These are phyloP conservation scores for Pan paniscus DNA, from an alignment of 2,113 vertebrate species.

Conservation along the genomic window DNA sequence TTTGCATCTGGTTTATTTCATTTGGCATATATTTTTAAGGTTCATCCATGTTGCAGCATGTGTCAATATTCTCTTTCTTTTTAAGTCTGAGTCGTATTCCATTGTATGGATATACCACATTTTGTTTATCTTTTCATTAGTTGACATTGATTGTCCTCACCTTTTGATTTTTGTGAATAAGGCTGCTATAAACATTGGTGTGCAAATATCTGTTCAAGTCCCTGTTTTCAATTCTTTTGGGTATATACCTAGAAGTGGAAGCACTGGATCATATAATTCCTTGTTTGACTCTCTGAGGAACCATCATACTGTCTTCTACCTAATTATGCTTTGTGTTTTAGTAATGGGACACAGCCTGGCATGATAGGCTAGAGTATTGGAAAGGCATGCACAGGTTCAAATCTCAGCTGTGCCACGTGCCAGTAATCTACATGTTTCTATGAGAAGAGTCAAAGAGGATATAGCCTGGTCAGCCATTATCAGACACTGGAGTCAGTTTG, in stretches of 20 bases:
- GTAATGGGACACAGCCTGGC: not conserved
- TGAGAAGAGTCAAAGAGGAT: not conserved
- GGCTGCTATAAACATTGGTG: not conserved
- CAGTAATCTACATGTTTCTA: not conserved
- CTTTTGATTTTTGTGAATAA: not conserved
- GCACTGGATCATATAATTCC: not conserved
- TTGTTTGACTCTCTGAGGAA: not conserved
- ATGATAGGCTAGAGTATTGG: too few relatives aligned
- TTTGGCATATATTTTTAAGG: not conserved
- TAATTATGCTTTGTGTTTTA: not conserved
- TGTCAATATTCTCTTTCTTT: constrained; percentile 1
- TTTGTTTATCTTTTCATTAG: not conserved
- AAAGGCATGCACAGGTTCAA: not conserved
- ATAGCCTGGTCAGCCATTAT: not conserved
- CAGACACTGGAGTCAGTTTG: not conserved
- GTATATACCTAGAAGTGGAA: not conserved
- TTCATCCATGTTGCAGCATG: not conserved
- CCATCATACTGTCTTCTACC: not conserved
- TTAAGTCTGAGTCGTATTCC: not conserved
- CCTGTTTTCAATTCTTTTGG: not conserved
- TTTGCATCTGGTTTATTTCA: not conserved
- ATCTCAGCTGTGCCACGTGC: not conserved
- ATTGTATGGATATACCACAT: not conserved
- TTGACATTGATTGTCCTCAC: not conserved
- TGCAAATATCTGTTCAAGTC: not conserved